Evolutionary conservation across 2,797 vertebrate species (phyloP).

Genomic region (Hafferia zeledoni): DNA sequence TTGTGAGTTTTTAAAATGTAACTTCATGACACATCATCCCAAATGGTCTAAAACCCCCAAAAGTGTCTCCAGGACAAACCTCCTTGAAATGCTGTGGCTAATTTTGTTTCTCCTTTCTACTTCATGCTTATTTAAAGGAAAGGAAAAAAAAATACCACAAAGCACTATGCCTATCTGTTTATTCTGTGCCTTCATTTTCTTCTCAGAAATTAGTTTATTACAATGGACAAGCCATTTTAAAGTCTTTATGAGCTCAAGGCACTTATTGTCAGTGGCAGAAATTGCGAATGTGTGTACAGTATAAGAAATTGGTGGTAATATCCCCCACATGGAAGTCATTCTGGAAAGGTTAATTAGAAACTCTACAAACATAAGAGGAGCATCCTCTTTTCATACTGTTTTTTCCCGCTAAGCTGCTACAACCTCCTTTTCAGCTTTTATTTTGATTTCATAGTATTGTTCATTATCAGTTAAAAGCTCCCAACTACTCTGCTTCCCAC

Average conservation of each 20-base stretch:
- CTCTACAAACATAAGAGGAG: neutral
- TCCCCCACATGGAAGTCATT: neutral
- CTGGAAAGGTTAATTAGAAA: constrained; percentile 30
- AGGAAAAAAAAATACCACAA: accelerated
- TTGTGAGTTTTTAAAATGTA: neutral
- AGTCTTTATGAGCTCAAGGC: neutral
- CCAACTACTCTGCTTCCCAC: neutral
- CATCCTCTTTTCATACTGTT: neutral
- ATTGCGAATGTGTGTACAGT: neutral
- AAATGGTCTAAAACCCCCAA: neutral
- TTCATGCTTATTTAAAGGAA: neutral
- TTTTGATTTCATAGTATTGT: neutral
- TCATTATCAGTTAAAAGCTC: neutral
- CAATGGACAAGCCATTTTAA: neutral
- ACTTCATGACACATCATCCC: neutral
- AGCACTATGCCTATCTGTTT: neutral
- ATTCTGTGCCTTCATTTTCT: neutral
- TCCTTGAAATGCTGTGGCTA: neutral
- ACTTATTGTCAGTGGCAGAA: neutral
- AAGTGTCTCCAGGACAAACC: neutral
- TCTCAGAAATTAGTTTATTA: neutral
- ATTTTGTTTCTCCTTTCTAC: neutral
- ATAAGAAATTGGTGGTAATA: neutral
- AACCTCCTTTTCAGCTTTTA: neutral
- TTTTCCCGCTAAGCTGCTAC: neutral